These are phyloP conservation scores for Poeciliopsis prolifica DNA, from an alignment of 2,113 vertebrate genomes.

Conservation along the genomic window DNA sequence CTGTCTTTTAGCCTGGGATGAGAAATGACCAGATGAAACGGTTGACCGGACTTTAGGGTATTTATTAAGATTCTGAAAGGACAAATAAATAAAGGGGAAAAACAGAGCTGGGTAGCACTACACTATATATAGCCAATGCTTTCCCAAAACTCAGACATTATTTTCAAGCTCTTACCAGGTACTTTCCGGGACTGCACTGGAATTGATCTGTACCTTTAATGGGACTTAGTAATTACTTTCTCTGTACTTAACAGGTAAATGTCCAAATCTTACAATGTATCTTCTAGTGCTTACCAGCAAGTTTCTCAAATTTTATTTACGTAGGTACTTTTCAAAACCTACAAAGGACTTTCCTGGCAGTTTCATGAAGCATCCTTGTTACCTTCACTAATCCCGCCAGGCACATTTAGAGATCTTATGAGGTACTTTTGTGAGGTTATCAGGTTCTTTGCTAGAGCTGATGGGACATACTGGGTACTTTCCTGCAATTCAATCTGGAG, in stretches of 20 bases:
- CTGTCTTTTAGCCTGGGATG: neutral
- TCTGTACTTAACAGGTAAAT: neutral
- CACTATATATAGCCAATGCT: neutral
- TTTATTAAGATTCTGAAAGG: neutral
- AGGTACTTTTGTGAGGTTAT: too few species aligned
- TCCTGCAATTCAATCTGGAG: too few species aligned
- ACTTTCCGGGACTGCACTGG: neutral
- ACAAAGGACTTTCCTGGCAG: neutral
- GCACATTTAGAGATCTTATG: too few species aligned
- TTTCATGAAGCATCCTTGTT: too few species aligned
- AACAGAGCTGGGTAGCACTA: too few species aligned
- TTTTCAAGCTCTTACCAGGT: neutral
- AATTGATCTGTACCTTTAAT: neutral
- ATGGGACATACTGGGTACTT: too few species aligned
- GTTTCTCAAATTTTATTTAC: neutral
- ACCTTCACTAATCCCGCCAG: too few species aligned
- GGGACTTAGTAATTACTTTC: neutral
- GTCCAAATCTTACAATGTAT: neutral
- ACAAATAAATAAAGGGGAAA: neutral
- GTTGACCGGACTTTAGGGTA: neutral
- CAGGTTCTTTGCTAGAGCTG: too few species aligned
- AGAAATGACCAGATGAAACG: constrained; percentile 2
- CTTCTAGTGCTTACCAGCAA: neutral
- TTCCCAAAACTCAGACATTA: neutral
- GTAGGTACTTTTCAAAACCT: neutral